Evolutionary conservation across 2,113 vertebrate genomes (phyloP), one percentile per base, ranked within the genome.

Genomic region (Anhinga anhinga): DNA sequence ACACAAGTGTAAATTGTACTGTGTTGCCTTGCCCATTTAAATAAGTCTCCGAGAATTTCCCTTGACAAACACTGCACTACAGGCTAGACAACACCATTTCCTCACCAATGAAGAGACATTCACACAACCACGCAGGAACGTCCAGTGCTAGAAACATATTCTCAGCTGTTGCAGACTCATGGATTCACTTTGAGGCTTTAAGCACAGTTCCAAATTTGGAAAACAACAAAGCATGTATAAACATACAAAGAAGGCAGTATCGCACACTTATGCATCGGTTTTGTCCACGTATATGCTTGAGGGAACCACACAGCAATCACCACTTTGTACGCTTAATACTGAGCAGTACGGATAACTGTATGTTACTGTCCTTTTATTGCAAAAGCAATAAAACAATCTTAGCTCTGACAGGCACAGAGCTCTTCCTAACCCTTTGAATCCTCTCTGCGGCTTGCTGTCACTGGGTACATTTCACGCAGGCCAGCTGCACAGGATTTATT

Each of bases 401-500:
- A 76, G 52, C 72, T 79, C 53, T 81, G 86, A 94, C 74, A 95
- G 79, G 79, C 90, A 83, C 81, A 87, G 88, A 95, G 77, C 56
- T 87, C 77, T 72, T 61, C 81, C 93, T 82, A 83, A 91, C 81
- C 79, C 88, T 53, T 77, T 11, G 65, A 95, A 94, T 79, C 91
- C 94, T 73, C 7, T 2, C 89, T 80, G 84, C 4, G 0, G 30
- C 83, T 88, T 52, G 73, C 90, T 91, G 96, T 92, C 95, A 90
- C 81, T 63, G 72, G 72, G 69, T 86, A 85, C 83, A 89, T 92
- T 95, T 97, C 91, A 95, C 1, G 15, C 94, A 96, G 84, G 90
- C 96, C 96, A 97, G 96, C 95, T 96, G 97, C 93, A 94, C 30
- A 16, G 91, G 94, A 96, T 92, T 97, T 97, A 95, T 79, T 91